Evolutionary conservation across 2,888 invertebrate species (phyloP).

Genomic region (Calameuta filiformis): DNA sequence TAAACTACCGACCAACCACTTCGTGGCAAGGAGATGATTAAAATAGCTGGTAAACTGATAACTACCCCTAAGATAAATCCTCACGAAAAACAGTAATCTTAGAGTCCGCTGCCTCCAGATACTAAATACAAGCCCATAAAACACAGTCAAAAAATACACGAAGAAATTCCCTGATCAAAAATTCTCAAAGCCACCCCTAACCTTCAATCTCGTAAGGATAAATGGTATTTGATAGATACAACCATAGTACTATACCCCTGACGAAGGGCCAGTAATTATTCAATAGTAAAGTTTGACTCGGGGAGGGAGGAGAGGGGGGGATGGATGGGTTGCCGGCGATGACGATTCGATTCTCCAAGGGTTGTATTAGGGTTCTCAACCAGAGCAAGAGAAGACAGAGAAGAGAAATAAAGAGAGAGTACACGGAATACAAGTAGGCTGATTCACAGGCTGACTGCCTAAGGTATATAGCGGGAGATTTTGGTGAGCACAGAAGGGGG

Average conservation of each 20-base stretch:
- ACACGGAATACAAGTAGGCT: not conserved
- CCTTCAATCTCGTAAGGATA: not conserved
- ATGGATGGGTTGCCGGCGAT: conserved; percentile 37
- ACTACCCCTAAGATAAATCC: not conserved
- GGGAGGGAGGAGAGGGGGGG: conserved; percentile 31
- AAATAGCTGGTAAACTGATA: not conserved
- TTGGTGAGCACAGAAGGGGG: not conserved
- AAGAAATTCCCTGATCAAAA: not conserved
- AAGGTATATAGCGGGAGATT: not conserved
- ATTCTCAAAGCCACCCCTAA: not conserved
- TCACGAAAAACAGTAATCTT: not conserved
- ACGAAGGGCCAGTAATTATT: conserved; percentile 48
- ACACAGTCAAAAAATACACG: not conserved
- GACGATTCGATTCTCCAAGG: conserved; percentile 28
- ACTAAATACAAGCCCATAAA: not conserved
- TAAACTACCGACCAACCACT: not conserved
- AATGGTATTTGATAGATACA: conserved; percentile 5
- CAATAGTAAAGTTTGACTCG: conserved; percentile 41
- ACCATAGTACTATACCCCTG: conserved; percentile 33
- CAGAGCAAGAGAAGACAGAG: not conserved
- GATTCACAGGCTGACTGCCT: not conserved
- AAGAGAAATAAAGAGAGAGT: not conserved
- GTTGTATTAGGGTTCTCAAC: not conserved
- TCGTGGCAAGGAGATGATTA: not conserved
- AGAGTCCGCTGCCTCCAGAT: not conserved